phyloP scores from a whole-genome alignment of 2,113 vertebrate species.

The Rana temporaria region DNA sequence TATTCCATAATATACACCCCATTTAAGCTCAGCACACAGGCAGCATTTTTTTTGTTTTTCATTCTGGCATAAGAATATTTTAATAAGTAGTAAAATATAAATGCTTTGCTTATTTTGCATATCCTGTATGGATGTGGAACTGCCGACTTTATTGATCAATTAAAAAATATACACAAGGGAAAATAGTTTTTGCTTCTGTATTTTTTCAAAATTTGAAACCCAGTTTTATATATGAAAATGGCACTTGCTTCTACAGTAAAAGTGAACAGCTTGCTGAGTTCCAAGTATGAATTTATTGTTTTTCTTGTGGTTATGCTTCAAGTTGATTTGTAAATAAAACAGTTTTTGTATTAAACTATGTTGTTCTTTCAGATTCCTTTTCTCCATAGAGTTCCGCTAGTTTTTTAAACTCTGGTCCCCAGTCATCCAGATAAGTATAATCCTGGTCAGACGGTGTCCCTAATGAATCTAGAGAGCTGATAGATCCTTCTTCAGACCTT shows the following conservation, averaged over 20 bases:
- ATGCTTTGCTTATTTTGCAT: constrained; percentile 9
- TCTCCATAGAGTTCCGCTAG: constrained; percentile 94
- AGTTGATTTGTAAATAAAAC: constrained; percentile 67
- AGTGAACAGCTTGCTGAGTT: constrained; percentile 76
- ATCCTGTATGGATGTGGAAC: constrained; percentile 73
- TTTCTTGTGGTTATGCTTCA: constrained; percentile 63
- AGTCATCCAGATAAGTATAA: constrained; percentile 89
- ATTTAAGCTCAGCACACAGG: too few species aligned
- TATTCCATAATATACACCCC: too few species aligned
- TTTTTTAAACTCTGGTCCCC: constrained; percentile 93
- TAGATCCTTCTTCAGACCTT: constrained; percentile 87
- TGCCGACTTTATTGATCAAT: constrained; percentile 91
- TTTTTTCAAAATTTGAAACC: constrained; percentile 79
- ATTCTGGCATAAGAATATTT: neutral
- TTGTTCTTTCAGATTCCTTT: constrained; percentile 84
- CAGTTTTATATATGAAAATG: constrained; percentile 82
- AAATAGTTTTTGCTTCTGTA: constrained; percentile 81
- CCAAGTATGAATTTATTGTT: constrained; percentile 72
- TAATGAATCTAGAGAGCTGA: constrained; percentile 91
- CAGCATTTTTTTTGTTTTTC: too few species aligned
- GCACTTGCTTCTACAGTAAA: constrained; percentile 83
- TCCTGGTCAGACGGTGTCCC: constrained; percentile 84
- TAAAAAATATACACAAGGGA: constrained; percentile 97
- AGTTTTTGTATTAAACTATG: constrained; percentile 68
- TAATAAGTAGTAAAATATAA: constrained; percentile 22